These are phyloP conservation scores for Nannobrachium achirus DNA, from an alignment of 2,113 vertebrate genomes.

Conservation along the genomic window DNA sequence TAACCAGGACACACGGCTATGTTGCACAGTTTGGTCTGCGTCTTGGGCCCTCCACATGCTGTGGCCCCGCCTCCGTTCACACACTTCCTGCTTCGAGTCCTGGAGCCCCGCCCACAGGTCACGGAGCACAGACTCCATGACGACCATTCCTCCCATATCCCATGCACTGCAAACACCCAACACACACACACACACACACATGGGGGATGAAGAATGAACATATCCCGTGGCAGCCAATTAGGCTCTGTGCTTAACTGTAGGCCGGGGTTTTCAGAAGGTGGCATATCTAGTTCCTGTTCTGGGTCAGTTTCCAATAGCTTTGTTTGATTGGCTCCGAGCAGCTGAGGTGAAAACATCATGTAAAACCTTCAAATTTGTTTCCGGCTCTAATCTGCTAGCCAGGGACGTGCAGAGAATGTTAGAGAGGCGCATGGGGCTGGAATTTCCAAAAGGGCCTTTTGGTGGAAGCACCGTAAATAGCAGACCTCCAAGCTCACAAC, in stretches of 20 bases:
- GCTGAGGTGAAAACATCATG: no score
- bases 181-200: conserved; percentile 39
- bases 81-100: conserved; percentile 91
- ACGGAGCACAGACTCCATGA: conserved; percentile 96
- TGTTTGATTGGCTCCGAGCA: no score
- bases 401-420: no score
- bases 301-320: no score
- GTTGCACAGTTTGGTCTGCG: conserved; percentile 94
- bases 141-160: conserved; percentile 92
- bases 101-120: conserved; percentile 93
- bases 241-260: not conserved
- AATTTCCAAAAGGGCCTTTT: no score
- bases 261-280: no score
- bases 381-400: no score
- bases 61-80: conserved; percentile 79
- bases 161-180: conserved; percentile 87
- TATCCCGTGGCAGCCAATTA: conserved; percentile 22
- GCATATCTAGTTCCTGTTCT: no score
- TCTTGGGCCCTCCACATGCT: conserved; percentile 86
- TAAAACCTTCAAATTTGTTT: no score
- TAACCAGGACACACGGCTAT: conserved; percentile 93
- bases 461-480: no score
- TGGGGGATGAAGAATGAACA: conserved; percentile 60
- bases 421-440: no score
- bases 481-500: no score